Percentiles rank a stretch among this genome's conserved stretches.
phyloP scores from a whole-genome alignment of 2,113 vertebrate species.

The Gambusia affinis region DNA sequence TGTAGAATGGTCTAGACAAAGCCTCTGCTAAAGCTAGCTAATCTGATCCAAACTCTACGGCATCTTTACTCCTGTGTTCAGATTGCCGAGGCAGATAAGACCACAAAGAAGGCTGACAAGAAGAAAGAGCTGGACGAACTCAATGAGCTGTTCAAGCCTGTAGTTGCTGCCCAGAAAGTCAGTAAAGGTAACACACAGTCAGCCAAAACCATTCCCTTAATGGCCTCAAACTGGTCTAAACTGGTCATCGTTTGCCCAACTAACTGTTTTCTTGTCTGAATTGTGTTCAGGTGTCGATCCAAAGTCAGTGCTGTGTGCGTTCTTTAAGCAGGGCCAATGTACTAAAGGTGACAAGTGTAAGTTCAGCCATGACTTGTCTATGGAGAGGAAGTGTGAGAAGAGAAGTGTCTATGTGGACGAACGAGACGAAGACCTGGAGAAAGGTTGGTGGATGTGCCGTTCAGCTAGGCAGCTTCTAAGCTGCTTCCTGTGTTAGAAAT shows the following conservation, averaged over 20 bases:
- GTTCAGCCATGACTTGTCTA: conserved; percentile 94
- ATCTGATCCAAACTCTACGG: background rate
- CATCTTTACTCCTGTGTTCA: background rate
- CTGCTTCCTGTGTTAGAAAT: too few species aligned
- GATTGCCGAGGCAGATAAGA: conserved; percentile 80
- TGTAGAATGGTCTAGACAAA: background rate
- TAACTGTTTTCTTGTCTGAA: background rate
- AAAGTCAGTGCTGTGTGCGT: conserved; percentile 97
- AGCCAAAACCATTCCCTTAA: too few species aligned
- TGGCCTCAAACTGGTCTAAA: background rate
- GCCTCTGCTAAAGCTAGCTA: background rate
- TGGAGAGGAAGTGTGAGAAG: conserved; percentile 98
- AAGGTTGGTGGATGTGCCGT: conserved; percentile 79
- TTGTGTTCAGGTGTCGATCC: conserved; percentile 90
- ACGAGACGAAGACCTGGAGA: conserved; percentile 95
- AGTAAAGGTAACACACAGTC: conserved; percentile 87
- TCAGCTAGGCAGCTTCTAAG: background rate
- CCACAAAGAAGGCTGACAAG: conserved; percentile 90
- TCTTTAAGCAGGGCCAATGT: conserved; percentile 98
- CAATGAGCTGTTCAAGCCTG: conserved; percentile 97
- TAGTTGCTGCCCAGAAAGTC: conserved; percentile 96
- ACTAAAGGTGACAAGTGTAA: conserved; percentile 99
- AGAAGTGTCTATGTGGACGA: conserved; percentile 94
- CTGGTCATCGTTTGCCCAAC: background rate
- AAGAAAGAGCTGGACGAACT: conserved; percentile 95